Evolutionary conservation across 1,140 invertebrate species (phyloP).

Genomic region (Cataglyphis hispanica): DNA sequence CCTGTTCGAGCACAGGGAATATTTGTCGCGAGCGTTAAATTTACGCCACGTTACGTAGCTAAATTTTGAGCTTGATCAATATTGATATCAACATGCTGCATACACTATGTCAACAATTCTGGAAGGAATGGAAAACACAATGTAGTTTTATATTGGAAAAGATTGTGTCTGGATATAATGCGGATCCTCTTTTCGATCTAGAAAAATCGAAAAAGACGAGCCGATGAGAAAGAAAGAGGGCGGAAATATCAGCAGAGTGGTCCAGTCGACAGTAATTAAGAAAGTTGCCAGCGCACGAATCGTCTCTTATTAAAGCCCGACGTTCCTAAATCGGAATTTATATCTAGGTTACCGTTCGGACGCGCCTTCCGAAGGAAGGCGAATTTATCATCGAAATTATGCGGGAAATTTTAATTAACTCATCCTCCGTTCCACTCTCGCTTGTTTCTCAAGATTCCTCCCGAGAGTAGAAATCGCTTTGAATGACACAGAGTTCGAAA

Average conservation of each 20-base stretch:
- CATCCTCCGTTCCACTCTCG: slow-evolving; percentile 38
- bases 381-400: slow-evolving; percentile 74
- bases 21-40: neutral
- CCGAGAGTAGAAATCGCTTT: slow-evolving; percentile 9
- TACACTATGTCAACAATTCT: neutral
- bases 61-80: slow-evolving; percentile 22
- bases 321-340: slow-evolving; percentile 72
- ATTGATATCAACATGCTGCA: slow-evolving; percentile 8
- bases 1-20: neutral
- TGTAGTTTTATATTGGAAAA: slow-evolving; percentile 41
- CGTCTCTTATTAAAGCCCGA: slow-evolving; percentile 72
- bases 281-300: slow-evolving; percentile 70
- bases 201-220: slow-evolving; percentile 34
- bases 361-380: slow-evolving; percentile 33
- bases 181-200: neutral
- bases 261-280: slow-evolving; percentile 70
- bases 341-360: slow-evolving; percentile 65
- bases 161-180: neutral
- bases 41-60: neutral
- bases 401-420: slow-evolving; percentile 76
- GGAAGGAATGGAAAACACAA: neutral
- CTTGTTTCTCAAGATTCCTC: slow-evolving; percentile 25
- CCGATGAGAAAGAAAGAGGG: slow-evolving; percentile 5
- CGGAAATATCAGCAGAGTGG: slow-evolving; percentile 10
- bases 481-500: neutral